Conservation (phyloP, 2,113 vertebrate genomes). For the Bothrops jararaca region DNA sequence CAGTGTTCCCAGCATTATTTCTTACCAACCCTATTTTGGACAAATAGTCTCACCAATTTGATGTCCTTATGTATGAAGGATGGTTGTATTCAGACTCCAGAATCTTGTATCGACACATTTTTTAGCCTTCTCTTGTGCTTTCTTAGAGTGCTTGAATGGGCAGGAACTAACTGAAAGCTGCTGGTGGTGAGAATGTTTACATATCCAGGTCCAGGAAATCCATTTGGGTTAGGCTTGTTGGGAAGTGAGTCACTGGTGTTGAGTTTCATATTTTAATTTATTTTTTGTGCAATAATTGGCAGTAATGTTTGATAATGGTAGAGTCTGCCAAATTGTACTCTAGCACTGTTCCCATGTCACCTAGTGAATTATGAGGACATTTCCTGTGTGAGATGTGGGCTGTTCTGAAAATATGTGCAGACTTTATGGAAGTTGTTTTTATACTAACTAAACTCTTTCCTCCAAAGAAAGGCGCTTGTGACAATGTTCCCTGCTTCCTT, state of each 20-base stretch:
- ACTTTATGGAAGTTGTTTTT: slow-evolving; percentile 16
- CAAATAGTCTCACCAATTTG: slow-evolving; percentile 32
- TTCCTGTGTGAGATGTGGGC: background rate
- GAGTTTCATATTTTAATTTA: slow-evolving; percentile 8
- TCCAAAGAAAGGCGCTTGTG: slow-evolving; percentile 34
- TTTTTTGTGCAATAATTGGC: slow-evolving; percentile 18
- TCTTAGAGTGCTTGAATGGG: slow-evolving; percentile 28
- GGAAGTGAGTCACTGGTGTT: background rate
- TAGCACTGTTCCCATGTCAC: background rate
- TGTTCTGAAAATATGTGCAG: slow-evolving; percentile 21
- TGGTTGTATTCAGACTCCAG: slow-evolving; percentile 18
- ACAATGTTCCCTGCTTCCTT: background rate
- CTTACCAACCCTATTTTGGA: slow-evolving; percentile 23
- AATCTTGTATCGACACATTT: slow-evolving; percentile 13
- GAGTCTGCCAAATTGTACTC: slow-evolving; percentile 12
- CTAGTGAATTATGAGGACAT: slow-evolving; percentile 14
- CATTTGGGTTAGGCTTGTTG: slow-evolving; percentile 32
- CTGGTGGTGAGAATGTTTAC: slow-evolving; percentile 24
- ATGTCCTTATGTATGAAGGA: slow-evolving; percentile 40
- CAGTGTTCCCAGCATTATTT: slow-evolving; percentile 26
- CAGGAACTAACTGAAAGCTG: background rate
- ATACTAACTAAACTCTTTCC: background rate
- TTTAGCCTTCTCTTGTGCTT: background rate
- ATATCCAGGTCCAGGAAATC: slow-evolving; percentile 19
- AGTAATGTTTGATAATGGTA: slow-evolving; percentile 28